Base-by-base conservation (phyloP, 2,888 invertebrate species). In the Apoda limacodes region DNA sequence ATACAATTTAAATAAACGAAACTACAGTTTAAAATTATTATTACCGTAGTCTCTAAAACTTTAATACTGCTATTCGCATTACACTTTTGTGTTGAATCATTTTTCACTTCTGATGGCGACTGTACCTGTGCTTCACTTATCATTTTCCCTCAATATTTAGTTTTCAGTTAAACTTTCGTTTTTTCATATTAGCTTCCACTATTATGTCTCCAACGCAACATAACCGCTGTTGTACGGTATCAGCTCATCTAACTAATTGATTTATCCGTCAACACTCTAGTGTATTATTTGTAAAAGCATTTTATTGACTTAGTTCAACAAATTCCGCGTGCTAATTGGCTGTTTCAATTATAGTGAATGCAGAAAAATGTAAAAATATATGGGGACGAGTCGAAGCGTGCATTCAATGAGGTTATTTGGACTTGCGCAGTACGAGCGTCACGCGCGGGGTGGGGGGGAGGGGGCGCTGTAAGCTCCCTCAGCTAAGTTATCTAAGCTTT, bases 51-150 rank as follows among this genome's bases (percentile, higher is more conserved):
- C 40, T 78, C 72, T 58, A 78, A 53, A 50, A 48, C 48, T 53
- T 60, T 66, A 42, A 72, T 61, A 50, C 54, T 55, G 34, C 46
- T 63, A 51, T 52, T 60, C 50, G 59, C 51, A 53, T 55, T 58
- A 53, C 58, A 55, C 52, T 55, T 48, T 45, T 60, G 58, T 48
- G 64, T 70, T 65, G 69, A 61, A 60, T 58, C 54, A 40, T 54
- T 52, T 39, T 63, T 70, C 56, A 60, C 53, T 51, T 67, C 62
- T 62, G 67, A 65, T 48, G 68, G 59, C 62, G 67, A 64, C 61
- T 70, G 58, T 64, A 62, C 66, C 67, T 74, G 70, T 70, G 67
- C 72, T 63, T 74, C 74, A 72, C 69, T 75, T 69, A 71, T 60
- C 78, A 78, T 78, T 74, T 74, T 78, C 58, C 36, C 35, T 43